A percentile compares a stretch with the other conserved stretches of the same genome.
These are phyloP conservation scores for Spatula clypeata DNA, from an alignment of 2,797 vertebrate species.

Conservation along the genomic window DNA sequence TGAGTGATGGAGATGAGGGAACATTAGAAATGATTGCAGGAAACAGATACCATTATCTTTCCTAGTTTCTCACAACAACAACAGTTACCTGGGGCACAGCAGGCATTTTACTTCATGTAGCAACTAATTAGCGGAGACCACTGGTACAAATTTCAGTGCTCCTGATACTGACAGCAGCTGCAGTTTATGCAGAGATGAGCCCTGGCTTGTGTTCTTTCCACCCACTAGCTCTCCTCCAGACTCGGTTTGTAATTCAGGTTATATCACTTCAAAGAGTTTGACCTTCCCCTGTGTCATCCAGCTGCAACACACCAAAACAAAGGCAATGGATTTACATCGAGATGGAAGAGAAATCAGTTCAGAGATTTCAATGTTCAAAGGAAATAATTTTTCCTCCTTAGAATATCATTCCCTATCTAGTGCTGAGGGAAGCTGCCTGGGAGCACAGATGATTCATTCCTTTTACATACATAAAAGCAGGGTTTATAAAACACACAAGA, in stretches of 20 bases:
- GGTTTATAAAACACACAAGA: background rate
- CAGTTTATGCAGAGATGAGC: slow-evolving; percentile 11
- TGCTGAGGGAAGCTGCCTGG: background rate
- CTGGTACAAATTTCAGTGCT: slow-evolving; percentile 50
- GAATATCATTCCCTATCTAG: background rate
- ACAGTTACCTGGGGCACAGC: slow-evolving; percentile 64
- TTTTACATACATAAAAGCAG: background rate
- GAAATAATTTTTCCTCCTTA: slow-evolving; percentile 10
- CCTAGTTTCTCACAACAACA: slow-evolving; percentile 52
- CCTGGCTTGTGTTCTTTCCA: slow-evolving; percentile 59
- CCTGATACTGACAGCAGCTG: slow-evolving; percentile 29
- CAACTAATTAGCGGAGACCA: slow-evolving; percentile 68
- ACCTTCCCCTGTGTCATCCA: slow-evolving; percentile 31
- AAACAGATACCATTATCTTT: slow-evolving; percentile 81
- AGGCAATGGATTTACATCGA: background rate
- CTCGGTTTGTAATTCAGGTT: slow-evolving; percentile 46
- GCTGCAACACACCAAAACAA: background rate
- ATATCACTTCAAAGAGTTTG: slow-evolving; percentile 65
- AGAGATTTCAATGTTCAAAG: slow-evolving; percentile 36
- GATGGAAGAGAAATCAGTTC: slow-evolving; percentile 16
- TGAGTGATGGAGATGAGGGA: slow-evolving; percentile 86
- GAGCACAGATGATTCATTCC: slow-evolving; percentile 5
- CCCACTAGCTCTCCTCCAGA: slow-evolving; percentile 33
- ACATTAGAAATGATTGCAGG: slow-evolving; percentile 80
- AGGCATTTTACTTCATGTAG: slow-evolving; percentile 50